Evolutionary conservation across 2,888 invertebrate genomes (phyloP), one percentile per base, ranked within the genome.

Genomic region (Nemotelus pantherinus): DNA sequence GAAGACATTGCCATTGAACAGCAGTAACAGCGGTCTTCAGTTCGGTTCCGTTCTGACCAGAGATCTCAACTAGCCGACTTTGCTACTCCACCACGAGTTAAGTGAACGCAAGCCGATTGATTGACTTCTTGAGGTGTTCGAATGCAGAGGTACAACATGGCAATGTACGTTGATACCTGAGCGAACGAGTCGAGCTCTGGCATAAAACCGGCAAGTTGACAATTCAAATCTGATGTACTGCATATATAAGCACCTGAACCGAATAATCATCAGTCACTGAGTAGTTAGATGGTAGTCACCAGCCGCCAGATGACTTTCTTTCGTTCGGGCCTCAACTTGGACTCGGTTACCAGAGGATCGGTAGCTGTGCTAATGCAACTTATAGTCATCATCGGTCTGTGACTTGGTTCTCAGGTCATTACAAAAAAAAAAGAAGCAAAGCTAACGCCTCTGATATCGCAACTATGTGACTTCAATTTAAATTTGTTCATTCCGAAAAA

Each of bases 401-500:
- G 6, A 25, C n/a, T 10, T 47, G 65, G 4, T 3, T 43, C 47
- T 10, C 45, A 65, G 47, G 43, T 65, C 65, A 65, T 65, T 65
- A 65, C n/a, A 25, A 65, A 47, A 65, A 65, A 65, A 65, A 58
- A 1, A 2, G 1, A 41, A 5, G 6, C 45, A n/a, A 5, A 65
- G 65, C 65, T 5, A 65, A 65, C 47, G 65, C 65, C 45, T 65
- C 45, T 65, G 65, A 65, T 65, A 65, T 65, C 47, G 65, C 47
- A 25, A 65, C 65, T 65, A 65, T 65, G 65, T 65, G 65, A 65
- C 65, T 65, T 65, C 65, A 65, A 65, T 65, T 65, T 41, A 65
- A 65, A 65, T 65, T 65, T 65, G 65, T 65, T 65, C 65, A 65
- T 65, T 65, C 47, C 65, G 65, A 65, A 65, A 50, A 65, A 65